phyloP scores from a whole-genome alignment of 2,888 invertebrate genomes.

The Caenorhabditis plicata region DNA sequence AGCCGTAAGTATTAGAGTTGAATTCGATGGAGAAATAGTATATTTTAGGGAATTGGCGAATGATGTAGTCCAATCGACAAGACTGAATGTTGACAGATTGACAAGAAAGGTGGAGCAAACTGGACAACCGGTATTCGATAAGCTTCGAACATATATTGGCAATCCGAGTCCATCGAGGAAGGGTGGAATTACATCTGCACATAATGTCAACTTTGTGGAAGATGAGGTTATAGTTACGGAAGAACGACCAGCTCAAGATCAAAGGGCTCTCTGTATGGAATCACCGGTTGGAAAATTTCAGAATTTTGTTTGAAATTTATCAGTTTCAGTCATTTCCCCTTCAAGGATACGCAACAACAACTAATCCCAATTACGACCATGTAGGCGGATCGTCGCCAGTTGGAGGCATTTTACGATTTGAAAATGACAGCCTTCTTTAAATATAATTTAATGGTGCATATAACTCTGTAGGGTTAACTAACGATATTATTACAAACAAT shows the following conservation, averaged over 20 bases:
- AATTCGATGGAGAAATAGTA: no score
- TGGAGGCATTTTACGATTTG: not conserved
- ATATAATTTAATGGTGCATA: no score
- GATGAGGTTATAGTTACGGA: conserved; percentile 14
- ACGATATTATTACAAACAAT: no score
- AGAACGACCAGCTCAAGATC: not conserved
- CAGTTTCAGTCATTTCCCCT: no score
- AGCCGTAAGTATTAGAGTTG: not conserved
- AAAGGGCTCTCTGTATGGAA: no score
- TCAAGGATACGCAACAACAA: no score
- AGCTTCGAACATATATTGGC: conserved; percentile 8
- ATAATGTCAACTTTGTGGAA: conserved; percentile 28
- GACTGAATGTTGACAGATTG: conserved; percentile 21
- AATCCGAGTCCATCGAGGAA: conserved; percentile 4
- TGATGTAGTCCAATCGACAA: conserved; percentile 14
- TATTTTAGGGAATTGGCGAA: conserved; percentile 7
- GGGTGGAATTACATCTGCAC: conserved; percentile 16
- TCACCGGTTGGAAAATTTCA: no score
- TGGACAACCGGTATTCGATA: conserved; percentile 24
- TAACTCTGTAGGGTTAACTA: no score
- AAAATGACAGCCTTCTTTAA: no score
- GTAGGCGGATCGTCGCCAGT: not conserved
- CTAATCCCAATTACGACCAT: no score
- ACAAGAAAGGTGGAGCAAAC: conserved; percentile 20
- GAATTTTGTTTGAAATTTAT: no score